Evolutionary conservation across 2,888 invertebrate species (phyloP).

Genomic region (Ceraclea dissimilis): DNA sequence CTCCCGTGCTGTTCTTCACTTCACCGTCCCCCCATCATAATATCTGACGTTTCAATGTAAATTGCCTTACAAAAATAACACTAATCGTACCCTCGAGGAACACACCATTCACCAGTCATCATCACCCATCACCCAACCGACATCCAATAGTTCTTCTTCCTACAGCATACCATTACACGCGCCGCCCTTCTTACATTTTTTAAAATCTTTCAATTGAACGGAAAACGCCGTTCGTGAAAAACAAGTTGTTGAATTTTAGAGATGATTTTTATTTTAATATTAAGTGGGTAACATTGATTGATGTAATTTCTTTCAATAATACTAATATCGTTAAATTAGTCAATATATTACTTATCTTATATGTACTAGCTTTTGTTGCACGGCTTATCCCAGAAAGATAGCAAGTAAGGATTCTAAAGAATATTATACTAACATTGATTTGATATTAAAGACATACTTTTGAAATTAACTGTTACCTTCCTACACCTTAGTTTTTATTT

Average conservation of each 20-base stretch:
- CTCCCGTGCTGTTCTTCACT: slow-evolving; percentile 10
- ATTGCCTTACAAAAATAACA: slow-evolving; percentile 24
- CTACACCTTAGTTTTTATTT: no score
- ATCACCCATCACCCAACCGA: slow-evolving; percentile 19
- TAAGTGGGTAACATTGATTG: not conserved
- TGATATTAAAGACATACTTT: no score
- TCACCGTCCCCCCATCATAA: slow-evolving; percentile 5
- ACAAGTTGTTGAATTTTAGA: slow-evolving; percentile 10
- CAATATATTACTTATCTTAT: no score
- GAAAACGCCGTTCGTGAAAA: slow-evolving; percentile 9
- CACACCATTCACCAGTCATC: not conserved
- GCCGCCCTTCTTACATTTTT: slow-evolving; percentile 5
- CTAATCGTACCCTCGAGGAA: slow-evolving; percentile 23
- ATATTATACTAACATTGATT: no score
- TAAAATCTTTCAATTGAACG: not conserved
- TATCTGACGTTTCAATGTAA: slow-evolving; percentile 19
- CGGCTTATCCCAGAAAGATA: no score
- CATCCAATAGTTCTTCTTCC: slow-evolving; percentile 22
- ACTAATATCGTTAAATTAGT: no score
- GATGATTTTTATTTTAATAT: no score
- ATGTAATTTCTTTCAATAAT: not conserved
- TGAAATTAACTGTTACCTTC: no score
- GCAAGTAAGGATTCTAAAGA: no score
- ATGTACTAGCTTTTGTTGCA: no score
- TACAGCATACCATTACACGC: slow-evolving; percentile 1